A percentile compares a stretch with the other conserved stretches of the same genome.
Conservation (phyloP, 2,113 vertebrate species). For the Emydocephalus ijimae region DNA sequence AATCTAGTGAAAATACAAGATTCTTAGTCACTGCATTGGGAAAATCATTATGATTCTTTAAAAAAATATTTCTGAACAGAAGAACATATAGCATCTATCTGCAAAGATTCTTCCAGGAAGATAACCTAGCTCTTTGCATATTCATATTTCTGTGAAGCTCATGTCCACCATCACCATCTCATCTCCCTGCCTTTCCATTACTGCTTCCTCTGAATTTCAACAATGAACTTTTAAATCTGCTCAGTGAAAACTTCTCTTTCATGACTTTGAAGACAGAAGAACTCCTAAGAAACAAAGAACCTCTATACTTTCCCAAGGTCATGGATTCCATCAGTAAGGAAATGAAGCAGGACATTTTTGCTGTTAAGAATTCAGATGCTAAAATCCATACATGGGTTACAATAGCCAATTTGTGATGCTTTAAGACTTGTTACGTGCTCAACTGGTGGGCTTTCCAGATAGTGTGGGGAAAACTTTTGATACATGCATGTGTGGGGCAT, state of each 20-base stretch:
- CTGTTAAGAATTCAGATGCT: not conserved
- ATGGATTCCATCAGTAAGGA: not conserved
- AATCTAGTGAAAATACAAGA: not conserved
- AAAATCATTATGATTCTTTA: not conserved
- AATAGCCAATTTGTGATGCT: slow-evolving; percentile 13
- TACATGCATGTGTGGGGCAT: not conserved
- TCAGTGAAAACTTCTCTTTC: not conserved
- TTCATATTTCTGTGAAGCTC: not conserved
- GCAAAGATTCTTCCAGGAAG: not conserved
- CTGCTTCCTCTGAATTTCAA: not conserved
- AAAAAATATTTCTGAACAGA: not conserved
- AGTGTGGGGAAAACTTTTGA: slow-evolving; percentile 17
- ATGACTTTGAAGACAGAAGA: not conserved
- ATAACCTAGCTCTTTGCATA: not conserved
- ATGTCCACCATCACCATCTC: not conserved
- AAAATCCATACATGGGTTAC: not conserved
- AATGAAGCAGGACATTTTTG: not conserved
- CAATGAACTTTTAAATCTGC: not conserved
- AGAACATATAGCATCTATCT: not conserved
- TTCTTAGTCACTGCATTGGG: not conserved
- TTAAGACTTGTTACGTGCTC: not conserved
- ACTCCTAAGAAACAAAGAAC: not conserved
- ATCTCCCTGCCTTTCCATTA: not conserved
- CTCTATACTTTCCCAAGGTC: not conserved
- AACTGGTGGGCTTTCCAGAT: slow-evolving; percentile 26